phyloP scores from a whole-genome alignment of 1,140 invertebrate species.

The Zaprionus capensis region DNA sequence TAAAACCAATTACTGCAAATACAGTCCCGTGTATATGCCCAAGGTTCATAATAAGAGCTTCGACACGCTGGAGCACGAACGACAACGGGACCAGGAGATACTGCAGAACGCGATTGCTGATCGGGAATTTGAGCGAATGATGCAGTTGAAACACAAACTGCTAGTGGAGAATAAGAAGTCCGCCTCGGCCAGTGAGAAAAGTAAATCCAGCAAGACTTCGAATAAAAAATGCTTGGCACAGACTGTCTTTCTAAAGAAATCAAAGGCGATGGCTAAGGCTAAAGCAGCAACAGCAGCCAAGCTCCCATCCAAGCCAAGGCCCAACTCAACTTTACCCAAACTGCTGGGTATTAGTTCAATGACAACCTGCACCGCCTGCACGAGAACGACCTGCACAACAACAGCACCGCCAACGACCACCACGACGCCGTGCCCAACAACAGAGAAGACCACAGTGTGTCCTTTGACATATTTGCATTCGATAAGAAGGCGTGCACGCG shows the following conservation, averaged over 20 bases:
- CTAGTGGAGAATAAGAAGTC: neutral
- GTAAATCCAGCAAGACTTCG: neutral
- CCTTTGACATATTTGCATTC: neutral
- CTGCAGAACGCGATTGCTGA: conserved; percentile 36
- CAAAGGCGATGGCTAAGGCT: neutral
- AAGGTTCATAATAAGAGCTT: neutral
- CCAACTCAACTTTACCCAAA: too few relatives aligned
- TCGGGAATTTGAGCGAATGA: conserved; percentile 20
- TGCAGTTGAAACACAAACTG: conserved; percentile 12
- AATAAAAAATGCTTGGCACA: neutral
- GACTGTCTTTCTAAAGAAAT: neutral
- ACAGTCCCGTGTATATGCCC: neutral
- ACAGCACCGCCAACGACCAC: neutral
- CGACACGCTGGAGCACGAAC: neutral
- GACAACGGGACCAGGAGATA: conserved; percentile 6
- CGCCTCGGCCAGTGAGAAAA: neutral
- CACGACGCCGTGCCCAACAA: neutral
- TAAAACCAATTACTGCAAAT: neutral
- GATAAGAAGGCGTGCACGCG: conserved; percentile 42
- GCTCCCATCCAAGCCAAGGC: too few relatives aligned
- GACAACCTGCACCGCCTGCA: neutral
- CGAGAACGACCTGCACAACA: neutral
- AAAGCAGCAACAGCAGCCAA: too few relatives aligned
- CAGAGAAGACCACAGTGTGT: too few relatives aligned
- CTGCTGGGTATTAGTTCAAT: too few relatives aligned